A percentile compares a stretch with the other conserved stretches of the same genome.
Conservation (phyloP, 2,113 vertebrate genomes). For the Sorex araneus region DNA sequence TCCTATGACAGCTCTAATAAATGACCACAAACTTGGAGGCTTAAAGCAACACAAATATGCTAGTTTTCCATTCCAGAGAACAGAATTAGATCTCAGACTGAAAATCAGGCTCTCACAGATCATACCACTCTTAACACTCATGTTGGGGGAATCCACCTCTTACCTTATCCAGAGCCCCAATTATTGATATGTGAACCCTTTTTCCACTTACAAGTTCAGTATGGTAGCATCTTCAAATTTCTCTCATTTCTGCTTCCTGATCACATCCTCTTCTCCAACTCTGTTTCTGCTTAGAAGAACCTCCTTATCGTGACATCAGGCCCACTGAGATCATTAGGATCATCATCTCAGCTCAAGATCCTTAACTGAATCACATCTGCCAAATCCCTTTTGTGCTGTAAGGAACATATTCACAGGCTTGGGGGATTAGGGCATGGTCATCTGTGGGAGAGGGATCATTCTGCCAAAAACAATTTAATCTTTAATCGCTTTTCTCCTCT, state of each 20-base stretch:
- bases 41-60: background rate
- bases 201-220: background rate
- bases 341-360: background rate
- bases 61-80: background rate
- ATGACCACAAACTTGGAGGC: background rate
- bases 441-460: background rate
- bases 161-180: background rate
- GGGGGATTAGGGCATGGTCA: background rate
- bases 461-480: background rate
- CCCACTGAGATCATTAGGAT: too few relatives aligned
- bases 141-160: background rate
- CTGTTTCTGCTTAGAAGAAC: background rate
- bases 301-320: background rate
- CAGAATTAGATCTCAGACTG: background rate
- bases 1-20: background rate
- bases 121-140: background rate
- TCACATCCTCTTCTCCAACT: background rate
- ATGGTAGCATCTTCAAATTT: background rate
- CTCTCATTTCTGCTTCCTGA: background rate
- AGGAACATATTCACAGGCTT: background rate
- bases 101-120: background rate
- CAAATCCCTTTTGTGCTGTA: background rate
- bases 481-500: background rate
- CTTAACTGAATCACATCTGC: slow-evolving; percentile 5
- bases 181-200: background rate